These are phyloP conservation scores for Melieria picta DNA, from an alignment of 2,888 invertebrate genomes.

Conservation along the genomic window DNA sequence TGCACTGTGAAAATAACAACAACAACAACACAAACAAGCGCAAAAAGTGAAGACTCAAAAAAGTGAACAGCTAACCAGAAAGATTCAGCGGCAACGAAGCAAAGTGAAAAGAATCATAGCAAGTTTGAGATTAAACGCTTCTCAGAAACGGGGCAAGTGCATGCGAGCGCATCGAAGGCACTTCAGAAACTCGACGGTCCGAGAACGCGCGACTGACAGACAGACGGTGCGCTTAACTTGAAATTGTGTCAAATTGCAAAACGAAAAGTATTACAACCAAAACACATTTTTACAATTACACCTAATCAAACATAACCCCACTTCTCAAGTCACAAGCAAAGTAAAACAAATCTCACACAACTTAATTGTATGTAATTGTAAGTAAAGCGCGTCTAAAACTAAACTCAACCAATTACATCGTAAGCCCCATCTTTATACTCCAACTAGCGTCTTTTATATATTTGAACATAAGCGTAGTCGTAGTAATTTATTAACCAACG, in stretches of 20 bases:
- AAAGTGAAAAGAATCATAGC: constrained; percentile 39
- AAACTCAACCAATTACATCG: constrained; percentile 6
- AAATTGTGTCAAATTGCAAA: constrained; percentile 16
- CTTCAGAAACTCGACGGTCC: too few species aligned
- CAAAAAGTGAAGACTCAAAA: constrained; percentile 10
- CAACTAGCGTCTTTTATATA: constrained; percentile 32
- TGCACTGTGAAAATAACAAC: constrained; percentile 37
- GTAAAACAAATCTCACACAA: too few species aligned
- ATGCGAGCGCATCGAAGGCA: too few species aligned
- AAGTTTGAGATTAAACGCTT: constrained; percentile 47
- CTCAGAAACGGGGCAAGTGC: constrained; percentile 35
- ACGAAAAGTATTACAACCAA: constrained; percentile 35
- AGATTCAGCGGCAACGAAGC: constrained; percentile 1
- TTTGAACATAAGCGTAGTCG: constrained; percentile 21
- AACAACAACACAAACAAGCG: constrained; percentile 26
- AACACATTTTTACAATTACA: constrained; percentile 7
- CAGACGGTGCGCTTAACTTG: neutral
- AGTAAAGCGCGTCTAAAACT: neutral
- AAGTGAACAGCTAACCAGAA: too few species aligned
- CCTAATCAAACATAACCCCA: constrained; percentile 16
- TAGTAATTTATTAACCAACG: constrained; percentile 29
- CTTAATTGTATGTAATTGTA: too few species aligned
- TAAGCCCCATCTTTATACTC: constrained; percentile 7
- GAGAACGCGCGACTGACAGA: too few species aligned
- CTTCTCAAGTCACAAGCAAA: too few species aligned